Evolutionary conservation across 2,113 vertebrate species (phyloP).

Genomic region (Perognathus longimembris): DNA sequence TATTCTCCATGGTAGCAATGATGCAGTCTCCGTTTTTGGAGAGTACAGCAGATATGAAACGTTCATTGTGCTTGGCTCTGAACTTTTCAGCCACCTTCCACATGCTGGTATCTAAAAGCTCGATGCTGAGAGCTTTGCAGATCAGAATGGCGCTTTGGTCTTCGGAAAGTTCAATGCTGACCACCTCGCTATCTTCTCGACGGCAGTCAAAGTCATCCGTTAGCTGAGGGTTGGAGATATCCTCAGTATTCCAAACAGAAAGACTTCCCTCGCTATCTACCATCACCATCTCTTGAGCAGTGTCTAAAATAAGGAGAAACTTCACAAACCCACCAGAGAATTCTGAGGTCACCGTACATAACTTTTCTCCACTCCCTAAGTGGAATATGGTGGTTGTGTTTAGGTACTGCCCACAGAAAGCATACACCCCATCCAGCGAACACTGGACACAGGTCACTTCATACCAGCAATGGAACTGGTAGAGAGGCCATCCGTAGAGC

Average conservation of each 20-base stretch:
- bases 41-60: slow-evolving; percentile 95
- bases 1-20: slow-evolving; percentile 99
- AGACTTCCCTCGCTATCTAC: slow-evolving; percentile 97
- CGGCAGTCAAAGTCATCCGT: slow-evolving; percentile 98
- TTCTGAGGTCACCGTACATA: slow-evolving; percentile 96
- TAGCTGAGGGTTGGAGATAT: slow-evolving; percentile 93
- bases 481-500: slow-evolving; percentile 97
- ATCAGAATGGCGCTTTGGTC: slow-evolving; percentile 98
- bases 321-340: slow-evolving; percentile 98
- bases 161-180: slow-evolving; percentile 96
- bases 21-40: slow-evolving; percentile 98
- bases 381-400: slow-evolving; percentile 97
- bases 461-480: slow-evolving; percentile 99
- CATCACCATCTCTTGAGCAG: slow-evolving; percentile 97
- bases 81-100: slow-evolving; percentile 99
- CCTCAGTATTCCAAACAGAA: slow-evolving; percentile 98
- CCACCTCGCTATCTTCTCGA: slow-evolving; percentile 95
- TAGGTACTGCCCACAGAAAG: slow-evolving; percentile 98
- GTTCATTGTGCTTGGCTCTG: slow-evolving; percentile 95
- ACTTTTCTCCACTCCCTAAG: slow-evolving; percentile 96
- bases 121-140: slow-evolving; percentile 96
- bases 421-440: slow-evolving; percentile 95
- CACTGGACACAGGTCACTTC: slow-evolving; percentile 99
- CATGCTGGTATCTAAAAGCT: slow-evolving; percentile 94
- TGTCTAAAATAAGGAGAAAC: slow-evolving; percentile 96